These are phyloP conservation scores for Psittacula echo DNA, from an alignment of 2,797 vertebrate species.

Conservation along the genomic window DNA sequence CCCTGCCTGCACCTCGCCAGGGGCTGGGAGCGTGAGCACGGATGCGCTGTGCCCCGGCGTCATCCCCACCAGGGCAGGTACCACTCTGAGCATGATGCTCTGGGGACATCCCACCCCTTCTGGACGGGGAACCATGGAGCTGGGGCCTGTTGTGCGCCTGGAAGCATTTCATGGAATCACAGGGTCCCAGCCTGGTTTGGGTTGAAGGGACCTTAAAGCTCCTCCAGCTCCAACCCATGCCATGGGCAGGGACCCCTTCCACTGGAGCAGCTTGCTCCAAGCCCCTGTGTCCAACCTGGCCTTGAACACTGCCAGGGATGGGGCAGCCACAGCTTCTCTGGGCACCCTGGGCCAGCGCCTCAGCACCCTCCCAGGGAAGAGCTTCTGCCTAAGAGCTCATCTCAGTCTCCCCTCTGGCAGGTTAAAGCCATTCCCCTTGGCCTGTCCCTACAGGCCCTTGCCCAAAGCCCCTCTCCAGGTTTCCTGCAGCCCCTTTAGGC, in stretches of 20 bases:
- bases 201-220: neutral
- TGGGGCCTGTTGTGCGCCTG: accelerated
- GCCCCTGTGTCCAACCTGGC: no score
- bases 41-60: neutral
- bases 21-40: accelerated
- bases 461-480: neutral
- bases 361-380: no score
- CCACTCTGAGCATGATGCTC: accelerated
- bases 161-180: neutral
- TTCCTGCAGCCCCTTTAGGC: neutral
- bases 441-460: neutral
- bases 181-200: neutral
- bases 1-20: accelerated
- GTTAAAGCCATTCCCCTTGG: neutral
- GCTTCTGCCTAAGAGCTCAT: no score
- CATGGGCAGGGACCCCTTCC: accelerated
- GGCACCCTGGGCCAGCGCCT: no score
- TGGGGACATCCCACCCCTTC: neutral
- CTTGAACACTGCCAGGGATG: no score
- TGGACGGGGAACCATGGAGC: accelerated
- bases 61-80: neutral
- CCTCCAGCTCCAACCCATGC: neutral
- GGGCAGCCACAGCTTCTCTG: no score
- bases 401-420: no score
- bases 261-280: neutral